Evolutionary conservation across 1,140 invertebrate species (phyloP), one percentile per base, ranked within the genome.

Genomic region (Saccostrea cuccullata): DNA sequence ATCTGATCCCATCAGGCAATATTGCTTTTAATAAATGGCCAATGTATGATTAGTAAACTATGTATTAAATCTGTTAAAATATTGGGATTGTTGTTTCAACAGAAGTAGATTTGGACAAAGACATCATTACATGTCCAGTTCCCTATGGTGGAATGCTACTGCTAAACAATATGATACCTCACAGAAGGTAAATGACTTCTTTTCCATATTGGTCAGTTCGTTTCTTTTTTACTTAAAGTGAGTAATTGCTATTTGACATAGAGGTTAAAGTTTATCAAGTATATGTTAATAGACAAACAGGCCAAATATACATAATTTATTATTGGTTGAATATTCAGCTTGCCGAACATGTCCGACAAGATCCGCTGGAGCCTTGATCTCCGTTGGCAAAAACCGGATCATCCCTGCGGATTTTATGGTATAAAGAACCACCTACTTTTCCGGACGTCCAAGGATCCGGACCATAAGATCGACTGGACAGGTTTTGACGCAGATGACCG

Each of bases 331-430:
- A 15, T 67, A 82, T 87, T 20, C 82, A 94, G 94, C 86, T 87
- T 95, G 36, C 91, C 92, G 40, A 94, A 94, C 89, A 73, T 90
- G 12, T 94, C 94, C 8, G 89, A 93, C 30, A 89, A 92, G n/a
- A 91, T 95, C 64, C 92, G 94, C 17, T 95, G 94, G 94, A 93
- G 92, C 85, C 86, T 95, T 9, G 94, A 95, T 84, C 90, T 95
- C 4, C 91, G 94, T 15, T 95, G 94, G 94, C 94, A 95, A 88
- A 90, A 89, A 6, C 91, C 94, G 15, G 64, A 87, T n/a, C 60
- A 91, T 17, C 90, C 93, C 13, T 89, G 82, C 55, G 93, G 94
- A 15, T 94, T 95, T 87, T 93, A 94, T 89, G 94, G 92, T 12
- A 86, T 95, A 36, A 93, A 94, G 88, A 91, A 93, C 6, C 92